phyloP scores from a whole-genome alignment of 2,113 vertebrate genomes.

The Sarotherodon lohbergeri region DNA sequence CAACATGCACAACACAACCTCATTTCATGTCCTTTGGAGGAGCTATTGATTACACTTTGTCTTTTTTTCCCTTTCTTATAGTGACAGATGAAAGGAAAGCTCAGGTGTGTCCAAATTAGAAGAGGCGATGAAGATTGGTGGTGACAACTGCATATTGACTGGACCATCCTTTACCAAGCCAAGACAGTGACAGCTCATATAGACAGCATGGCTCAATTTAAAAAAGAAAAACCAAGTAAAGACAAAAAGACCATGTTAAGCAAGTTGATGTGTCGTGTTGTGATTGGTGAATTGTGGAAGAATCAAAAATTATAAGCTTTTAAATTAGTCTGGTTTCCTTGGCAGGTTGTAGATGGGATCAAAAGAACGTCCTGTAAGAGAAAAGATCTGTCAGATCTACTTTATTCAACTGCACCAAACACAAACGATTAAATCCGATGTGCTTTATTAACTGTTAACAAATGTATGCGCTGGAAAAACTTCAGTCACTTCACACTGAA shows the following conservation, averaged over 20 bases:
- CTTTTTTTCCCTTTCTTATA: not conserved
- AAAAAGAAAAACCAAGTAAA: not conserved
- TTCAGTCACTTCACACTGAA: slow-evolving; percentile 5
- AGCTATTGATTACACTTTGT: not conserved
- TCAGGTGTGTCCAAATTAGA: not conserved
- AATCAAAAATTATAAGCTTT: not conserved
- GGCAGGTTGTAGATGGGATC: slow-evolving; percentile 22
- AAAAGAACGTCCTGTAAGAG: slow-evolving; percentile 68
- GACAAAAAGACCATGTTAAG: not conserved
- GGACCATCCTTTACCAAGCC: not conserved
- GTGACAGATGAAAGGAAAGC: not conserved
- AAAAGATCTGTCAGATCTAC: not conserved
- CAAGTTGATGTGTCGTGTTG: not conserved
- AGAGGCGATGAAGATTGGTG: not conserved
- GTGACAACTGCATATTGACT: not conserved
- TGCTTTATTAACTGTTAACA: not conserved
- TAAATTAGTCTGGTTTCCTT: not conserved
- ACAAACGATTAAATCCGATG: not conserved
- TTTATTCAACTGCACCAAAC: not conserved
- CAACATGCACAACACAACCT: not conserved
- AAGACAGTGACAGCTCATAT: not conserved
- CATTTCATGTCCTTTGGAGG: not conserved
- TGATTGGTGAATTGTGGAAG: not conserved
- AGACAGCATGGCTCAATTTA: not conserved
- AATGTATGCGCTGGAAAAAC: not conserved